Evolutionary conservation across 2,888 invertebrate species (phyloP).

Genomic region (Pseudoips prasinana): DNA sequence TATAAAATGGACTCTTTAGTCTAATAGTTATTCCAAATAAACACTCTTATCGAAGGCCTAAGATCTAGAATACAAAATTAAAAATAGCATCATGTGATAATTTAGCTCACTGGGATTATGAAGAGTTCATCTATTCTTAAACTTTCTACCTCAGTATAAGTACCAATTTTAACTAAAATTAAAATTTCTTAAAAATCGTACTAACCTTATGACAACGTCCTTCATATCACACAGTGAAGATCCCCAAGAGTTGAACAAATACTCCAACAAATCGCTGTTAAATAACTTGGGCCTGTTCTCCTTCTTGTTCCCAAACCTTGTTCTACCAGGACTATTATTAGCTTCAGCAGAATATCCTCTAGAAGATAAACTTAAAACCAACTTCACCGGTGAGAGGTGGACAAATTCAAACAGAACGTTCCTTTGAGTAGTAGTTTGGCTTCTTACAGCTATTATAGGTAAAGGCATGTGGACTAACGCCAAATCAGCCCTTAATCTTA

Average conservation of each 20-base stretch:
- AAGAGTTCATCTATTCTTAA: too few relatives aligned
- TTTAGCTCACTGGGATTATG: too few relatives aligned
- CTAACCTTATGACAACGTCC: constrained; percentile 83
- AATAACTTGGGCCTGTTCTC: constrained; percentile 76
- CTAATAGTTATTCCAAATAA: too few relatives aligned
- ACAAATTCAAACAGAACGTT: constrained; percentile 80
- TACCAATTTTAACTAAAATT: too few relatives aligned
- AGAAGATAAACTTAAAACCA: constrained; percentile 83
- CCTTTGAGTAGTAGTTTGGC: constrained; percentile 56
- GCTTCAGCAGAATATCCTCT: constrained; percentile 64
- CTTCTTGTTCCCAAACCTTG: constrained; percentile 57
- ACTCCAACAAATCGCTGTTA: constrained; percentile 83
- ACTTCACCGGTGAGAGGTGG: constrained; percentile 82
- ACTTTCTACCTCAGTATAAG: too few relatives aligned
- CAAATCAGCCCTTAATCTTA: constrained; percentile 79
- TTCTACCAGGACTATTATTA: constrained; percentile 49
- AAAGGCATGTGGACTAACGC: constrained; percentile 83
- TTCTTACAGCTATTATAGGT: constrained; percentile 68
- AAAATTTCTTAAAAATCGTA: too few relatives aligned
- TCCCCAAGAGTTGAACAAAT: constrained; percentile 84
- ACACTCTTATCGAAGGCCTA: too few relatives aligned
- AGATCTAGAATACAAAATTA: too few relatives aligned
- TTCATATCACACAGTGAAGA: constrained; percentile 85
- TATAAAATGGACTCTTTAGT: too few relatives aligned
- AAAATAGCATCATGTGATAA: too few relatives aligned